These are phyloP conservation scores for Sinelater perroti DNA, from an alignment of 2,888 invertebrate genomes.

Conservation along the genomic window DNA sequence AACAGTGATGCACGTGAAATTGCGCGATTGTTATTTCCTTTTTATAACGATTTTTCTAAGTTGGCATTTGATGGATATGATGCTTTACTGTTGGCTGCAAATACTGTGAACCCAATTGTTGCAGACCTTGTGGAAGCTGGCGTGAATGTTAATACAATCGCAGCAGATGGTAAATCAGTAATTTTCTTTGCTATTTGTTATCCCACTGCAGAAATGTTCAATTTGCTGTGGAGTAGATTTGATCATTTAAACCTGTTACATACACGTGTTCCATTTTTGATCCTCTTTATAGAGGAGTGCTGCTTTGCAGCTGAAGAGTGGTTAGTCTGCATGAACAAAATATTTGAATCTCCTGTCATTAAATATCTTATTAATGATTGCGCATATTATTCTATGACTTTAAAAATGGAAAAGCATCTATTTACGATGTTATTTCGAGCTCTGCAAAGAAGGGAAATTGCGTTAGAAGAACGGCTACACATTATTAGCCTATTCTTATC, in stretches of 20 bases:
- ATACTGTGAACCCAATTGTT: constrained; percentile 40
- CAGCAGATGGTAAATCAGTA: constrained; percentile 23
- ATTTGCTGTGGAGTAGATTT: constrained; percentile 11
- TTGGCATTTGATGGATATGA: constrained; percentile 40
- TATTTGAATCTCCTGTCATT: constrained; percentile 20
- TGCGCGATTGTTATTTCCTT: constrained; percentile 44
- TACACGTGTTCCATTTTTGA: neutral
- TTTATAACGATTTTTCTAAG: constrained; percentile 45
- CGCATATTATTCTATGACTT: neutral
- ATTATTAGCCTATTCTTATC: constrained; percentile 28
- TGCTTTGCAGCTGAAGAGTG: constrained; percentile 11
- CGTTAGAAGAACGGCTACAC: constrained; percentile 19
- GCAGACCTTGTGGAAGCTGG: constrained; percentile 46
- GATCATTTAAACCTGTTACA: constrained; percentile 2
- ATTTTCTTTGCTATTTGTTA: constrained; percentile 21
- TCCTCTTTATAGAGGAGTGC: neutral
- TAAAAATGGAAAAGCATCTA: neutral
- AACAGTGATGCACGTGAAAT: constrained; percentile 36
- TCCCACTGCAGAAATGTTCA: constrained; percentile 16
- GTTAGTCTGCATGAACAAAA: constrained; percentile 24
- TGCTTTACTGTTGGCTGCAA: constrained; percentile 43
- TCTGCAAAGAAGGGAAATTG: neutral
- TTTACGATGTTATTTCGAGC: neutral
- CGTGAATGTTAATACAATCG: constrained; percentile 43
- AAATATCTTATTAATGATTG: neutral